These are phyloP conservation scores for Pilophorus perplexus DNA, from an alignment of 2,888 invertebrate genomes.

Conservation along the genomic window DNA sequence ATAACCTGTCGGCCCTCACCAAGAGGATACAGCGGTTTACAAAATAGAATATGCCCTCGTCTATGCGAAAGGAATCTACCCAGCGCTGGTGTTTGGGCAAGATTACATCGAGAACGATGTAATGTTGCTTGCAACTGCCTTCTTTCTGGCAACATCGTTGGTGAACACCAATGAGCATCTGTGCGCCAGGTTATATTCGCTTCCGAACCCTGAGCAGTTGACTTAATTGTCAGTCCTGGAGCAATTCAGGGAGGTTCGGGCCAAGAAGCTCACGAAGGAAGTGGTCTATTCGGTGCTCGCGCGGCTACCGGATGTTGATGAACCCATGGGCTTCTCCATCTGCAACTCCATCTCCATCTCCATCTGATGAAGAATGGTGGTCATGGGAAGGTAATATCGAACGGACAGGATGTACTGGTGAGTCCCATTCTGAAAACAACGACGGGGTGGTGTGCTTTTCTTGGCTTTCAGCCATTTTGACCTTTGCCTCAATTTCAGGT, in stretches of 20 bases:
- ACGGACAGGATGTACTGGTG: too few species aligned
- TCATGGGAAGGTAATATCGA: too few species aligned
- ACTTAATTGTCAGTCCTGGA: conserved; percentile 15
- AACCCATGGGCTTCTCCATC: not conserved
- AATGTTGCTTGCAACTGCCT: conserved; percentile 26
- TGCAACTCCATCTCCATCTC: not conserved
- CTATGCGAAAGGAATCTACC: conserved; percentile 2
- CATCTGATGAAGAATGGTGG: too few species aligned
- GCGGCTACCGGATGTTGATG: conserved; percentile 6
- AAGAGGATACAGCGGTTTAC: too few species aligned
- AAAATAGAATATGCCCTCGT: too few species aligned
- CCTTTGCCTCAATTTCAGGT: too few species aligned
- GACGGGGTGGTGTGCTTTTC: too few species aligned
- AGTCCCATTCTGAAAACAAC: too few species aligned
- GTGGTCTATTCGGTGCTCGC: conserved; percentile 27
- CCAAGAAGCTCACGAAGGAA: conserved; percentile 19
- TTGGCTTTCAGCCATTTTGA: too few species aligned
- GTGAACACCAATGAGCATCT: conserved; percentile 31
- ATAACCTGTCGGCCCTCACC: too few species aligned
- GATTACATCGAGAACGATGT: not conserved
- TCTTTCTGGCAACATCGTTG: conserved; percentile 31
- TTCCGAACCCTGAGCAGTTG: conserved; percentile 25
- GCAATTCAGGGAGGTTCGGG: conserved; percentile 27
- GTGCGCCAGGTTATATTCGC: conserved; percentile 22
- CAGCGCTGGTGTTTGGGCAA: conserved; percentile 2